Evolutionary conservation across 2,113 vertebrate species (phyloP).

Genomic region (Podilymbus podiceps): DNA sequence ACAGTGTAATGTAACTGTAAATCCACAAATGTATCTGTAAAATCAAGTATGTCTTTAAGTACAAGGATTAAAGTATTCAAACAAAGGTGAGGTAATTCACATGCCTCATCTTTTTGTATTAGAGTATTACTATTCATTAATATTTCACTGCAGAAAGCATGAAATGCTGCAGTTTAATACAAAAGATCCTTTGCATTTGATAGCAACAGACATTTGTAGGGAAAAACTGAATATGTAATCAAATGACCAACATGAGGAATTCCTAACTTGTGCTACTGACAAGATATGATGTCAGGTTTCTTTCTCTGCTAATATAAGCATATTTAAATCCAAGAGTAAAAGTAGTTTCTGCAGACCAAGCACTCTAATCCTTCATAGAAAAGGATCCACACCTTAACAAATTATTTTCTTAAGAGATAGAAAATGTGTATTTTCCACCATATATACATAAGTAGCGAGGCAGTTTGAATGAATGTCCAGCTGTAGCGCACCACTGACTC

Average conservation of each 20-base stretch:
- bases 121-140: background rate
- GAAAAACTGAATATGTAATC: background rate
- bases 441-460: background rate
- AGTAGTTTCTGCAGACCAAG: background rate
- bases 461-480: background rate
- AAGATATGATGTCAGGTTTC: background rate
- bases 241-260: background rate
- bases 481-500: background rate
- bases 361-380: background rate
- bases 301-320: background rate
- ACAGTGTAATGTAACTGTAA: background rate
- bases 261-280: background rate
- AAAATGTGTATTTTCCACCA: background rate
- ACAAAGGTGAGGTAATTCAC: background rate
- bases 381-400: background rate
- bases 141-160: background rate
- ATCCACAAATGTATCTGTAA: background rate
- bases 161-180: background rate
- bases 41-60: background rate
- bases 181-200: background rate
- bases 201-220: background rate
- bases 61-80: background rate
- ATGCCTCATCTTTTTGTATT: background rate
- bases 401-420: background rate
- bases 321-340: background rate